Conservation (phyloP, 2,797 vertebrate genomes). For the Darevskia mixta region DNA sequence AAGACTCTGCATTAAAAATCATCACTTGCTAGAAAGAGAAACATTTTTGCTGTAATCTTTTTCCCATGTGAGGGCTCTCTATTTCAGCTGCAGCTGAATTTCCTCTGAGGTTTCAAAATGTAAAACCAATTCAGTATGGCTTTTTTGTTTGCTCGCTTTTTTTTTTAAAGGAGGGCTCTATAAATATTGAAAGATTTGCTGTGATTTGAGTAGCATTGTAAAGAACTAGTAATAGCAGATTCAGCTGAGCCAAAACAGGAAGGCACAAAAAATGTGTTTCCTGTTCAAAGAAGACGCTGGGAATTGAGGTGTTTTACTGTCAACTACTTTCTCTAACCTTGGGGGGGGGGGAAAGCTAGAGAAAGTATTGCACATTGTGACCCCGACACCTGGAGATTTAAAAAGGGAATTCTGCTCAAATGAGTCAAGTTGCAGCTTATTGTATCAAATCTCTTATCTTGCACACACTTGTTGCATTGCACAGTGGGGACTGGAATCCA, state of each 20-base stretch:
- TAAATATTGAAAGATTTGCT: neutral
- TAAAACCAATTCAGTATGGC: neutral
- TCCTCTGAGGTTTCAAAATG: neutral
- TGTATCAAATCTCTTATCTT: neutral
- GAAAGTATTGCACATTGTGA: neutral
- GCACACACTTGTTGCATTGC: neutral
- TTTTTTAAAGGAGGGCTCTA: neutral
- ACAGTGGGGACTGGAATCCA: neutral
- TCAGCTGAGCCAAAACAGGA: conserved; percentile 24
- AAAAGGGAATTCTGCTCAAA: conserved; percentile 14
- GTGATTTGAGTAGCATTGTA: neutral
- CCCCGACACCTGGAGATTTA: conserved; percentile 10
- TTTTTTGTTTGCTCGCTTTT: neutral
- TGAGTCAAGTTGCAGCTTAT: neutral
- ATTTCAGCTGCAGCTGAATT: too few species aligned
- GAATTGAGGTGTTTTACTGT: conserved; percentile 11
- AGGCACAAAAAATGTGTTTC: conserved; percentile 14
- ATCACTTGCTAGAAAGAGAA: neutral
- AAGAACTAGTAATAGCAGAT: neutral
- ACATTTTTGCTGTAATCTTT: neutral
- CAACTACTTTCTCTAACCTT: conserved; percentile 15
- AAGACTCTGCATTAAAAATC: neutral
- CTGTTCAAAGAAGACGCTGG: neutral
- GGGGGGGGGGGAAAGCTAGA: too few species aligned
- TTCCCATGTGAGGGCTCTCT: neutral